Evolutionary conservation across 1,140 invertebrate genomes (phyloP).

Genomic region (Magallana gigas): DNA sequence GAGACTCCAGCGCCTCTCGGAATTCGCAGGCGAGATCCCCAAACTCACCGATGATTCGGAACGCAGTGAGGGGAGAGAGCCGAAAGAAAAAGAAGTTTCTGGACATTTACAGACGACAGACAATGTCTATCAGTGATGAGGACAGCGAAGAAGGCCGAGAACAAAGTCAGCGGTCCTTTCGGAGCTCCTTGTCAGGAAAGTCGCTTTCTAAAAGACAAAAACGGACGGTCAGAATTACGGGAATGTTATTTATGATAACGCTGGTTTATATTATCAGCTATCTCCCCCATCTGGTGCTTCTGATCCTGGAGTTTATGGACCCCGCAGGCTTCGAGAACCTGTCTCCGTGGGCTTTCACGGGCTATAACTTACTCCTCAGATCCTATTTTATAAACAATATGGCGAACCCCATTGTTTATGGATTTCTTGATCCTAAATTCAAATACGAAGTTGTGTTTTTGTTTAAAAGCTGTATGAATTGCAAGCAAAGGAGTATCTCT

Average conservation of each 20-base stretch:
- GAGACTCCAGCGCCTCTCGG: background rate
- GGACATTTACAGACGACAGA: background rate
- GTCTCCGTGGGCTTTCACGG: constrained; percentile 30
- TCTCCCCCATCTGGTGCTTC: constrained; percentile 60
- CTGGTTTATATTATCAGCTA: constrained; percentile 65
- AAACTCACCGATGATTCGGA: constrained; percentile 4
- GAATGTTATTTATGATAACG: constrained; percentile 66
- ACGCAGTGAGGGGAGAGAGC: background rate
- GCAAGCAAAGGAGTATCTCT: constrained; percentile 34
- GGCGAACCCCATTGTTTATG: constrained; percentile 61
- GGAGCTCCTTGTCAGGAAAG: background rate
- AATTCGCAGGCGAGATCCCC: background rate
- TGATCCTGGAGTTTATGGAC: constrained; percentile 54
- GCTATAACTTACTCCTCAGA: constrained; percentile 57
- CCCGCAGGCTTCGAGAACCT: constrained; percentile 44
- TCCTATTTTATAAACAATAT: constrained; percentile 63
- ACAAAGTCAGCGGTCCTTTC: constrained; percentile 16
- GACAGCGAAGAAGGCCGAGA: background rate
- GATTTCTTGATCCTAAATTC: constrained; percentile 54
- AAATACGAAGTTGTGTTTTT: constrained; percentile 43
- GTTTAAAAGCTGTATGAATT: constrained; percentile 41
- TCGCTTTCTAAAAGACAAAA: constrained; percentile 47
- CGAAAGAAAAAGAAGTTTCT: background rate
- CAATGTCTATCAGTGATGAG: constrained; percentile 40
- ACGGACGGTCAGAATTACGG: constrained; percentile 59